phyloP scores from a whole-genome alignment of 2,888 invertebrate genomes.

The Strigamia maritima region DNA sequence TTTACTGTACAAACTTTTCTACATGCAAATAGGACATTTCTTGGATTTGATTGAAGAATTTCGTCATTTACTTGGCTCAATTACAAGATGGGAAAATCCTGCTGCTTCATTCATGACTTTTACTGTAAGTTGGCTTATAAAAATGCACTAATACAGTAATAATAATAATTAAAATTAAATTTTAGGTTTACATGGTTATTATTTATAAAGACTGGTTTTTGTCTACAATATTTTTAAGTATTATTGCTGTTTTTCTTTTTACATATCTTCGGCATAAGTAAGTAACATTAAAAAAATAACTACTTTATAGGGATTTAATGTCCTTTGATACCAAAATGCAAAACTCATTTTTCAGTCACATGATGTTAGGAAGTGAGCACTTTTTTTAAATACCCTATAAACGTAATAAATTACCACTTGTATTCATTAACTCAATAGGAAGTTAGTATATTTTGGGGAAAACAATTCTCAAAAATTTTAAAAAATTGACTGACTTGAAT shows the following conservation, averaged over 20 bases:
- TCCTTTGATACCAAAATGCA: no score
- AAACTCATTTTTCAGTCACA: no score
- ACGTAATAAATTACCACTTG: no score
- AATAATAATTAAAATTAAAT: background rate
- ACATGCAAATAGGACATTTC: background rate
- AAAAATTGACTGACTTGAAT: no score
- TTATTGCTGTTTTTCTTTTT: background rate
- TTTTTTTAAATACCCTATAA: no score
- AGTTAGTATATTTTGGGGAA: no score
- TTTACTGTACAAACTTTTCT: no score
- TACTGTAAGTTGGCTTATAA: background rate
- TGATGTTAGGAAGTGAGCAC: no score
- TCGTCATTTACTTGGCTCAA: background rate
- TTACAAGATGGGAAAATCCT: background rate
- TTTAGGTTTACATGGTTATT: background rate
- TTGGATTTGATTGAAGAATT: background rate
- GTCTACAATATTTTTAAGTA: background rate
- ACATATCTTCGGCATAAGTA: background rate
- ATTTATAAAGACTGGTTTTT: slow-evolving; percentile 8
- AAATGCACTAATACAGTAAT: background rate
- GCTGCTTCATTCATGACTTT: background rate
- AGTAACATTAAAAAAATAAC: background rate
- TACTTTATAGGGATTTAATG: no score
- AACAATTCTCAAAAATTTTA: no score
- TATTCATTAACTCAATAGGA: no score